Conservation (phyloP, 2,888 invertebrate species). For the Dascillus cervinus region DNA sequence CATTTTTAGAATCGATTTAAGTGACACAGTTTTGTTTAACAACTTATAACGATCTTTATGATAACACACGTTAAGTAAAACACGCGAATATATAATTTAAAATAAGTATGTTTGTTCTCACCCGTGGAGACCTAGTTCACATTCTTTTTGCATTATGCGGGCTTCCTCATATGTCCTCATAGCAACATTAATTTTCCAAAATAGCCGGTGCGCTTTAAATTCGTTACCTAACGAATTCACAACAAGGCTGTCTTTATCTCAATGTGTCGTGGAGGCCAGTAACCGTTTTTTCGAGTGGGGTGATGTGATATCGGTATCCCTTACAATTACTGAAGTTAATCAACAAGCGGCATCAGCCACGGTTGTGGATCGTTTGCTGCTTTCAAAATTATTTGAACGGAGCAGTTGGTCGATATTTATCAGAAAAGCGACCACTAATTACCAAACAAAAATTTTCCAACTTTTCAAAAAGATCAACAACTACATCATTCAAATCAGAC, state of each 20-base stretch:
- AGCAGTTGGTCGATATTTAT: constrained; percentile 17
- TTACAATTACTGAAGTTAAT: constrained; percentile 8
- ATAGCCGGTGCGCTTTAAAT: constrained; percentile 8
- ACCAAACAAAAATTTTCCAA: constrained; percentile 1
- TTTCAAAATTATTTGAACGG: constrained; percentile 15
- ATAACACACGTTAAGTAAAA: too few species aligned
- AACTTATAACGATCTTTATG: too few species aligned
- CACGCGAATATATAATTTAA: too few species aligned
- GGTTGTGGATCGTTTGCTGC: constrained; percentile 15
- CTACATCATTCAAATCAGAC: constrained; percentile 20
- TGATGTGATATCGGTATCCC: constrained; percentile 11
- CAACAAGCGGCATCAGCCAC: constrained; percentile 3
- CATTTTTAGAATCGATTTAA: too few species aligned
- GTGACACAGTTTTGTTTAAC: too few species aligned
- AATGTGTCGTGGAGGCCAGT: constrained; percentile 13
- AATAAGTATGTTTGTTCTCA: too few species aligned
- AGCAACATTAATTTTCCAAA: too few species aligned
- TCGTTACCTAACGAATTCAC: constrained; percentile 14
- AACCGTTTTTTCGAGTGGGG: constrained; percentile 9
- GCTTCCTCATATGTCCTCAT: too few species aligned
- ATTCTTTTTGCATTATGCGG: too few species aligned
- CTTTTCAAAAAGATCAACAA: constrained; percentile 13
- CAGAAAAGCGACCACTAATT: constrained; percentile 11
- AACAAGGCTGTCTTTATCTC: constrained; percentile 13
- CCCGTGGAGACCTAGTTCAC: too few species aligned